Conservation (phyloP, 2,888 invertebrate species). For the Hyles lineata region DNA sequence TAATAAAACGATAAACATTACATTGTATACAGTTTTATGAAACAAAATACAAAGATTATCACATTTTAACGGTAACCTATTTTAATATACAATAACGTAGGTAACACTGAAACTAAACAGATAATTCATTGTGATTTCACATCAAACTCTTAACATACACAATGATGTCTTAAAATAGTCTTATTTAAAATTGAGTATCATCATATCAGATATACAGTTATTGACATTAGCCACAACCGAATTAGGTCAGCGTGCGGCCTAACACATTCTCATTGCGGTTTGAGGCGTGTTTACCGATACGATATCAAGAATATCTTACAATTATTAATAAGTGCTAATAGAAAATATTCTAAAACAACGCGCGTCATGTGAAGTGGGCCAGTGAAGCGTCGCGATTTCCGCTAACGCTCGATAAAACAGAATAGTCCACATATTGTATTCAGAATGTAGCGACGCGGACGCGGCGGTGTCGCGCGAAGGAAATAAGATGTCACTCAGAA, state of each 20-base stretch:
- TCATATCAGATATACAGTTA: too few species aligned
- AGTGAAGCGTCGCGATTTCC: slow-evolving; percentile 54
- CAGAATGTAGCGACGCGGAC: slow-evolving; percentile 39
- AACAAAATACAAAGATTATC: too few species aligned
- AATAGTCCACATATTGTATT: slow-evolving; percentile 39
- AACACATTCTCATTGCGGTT: neutral
- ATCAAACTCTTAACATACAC: too few species aligned
- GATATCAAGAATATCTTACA: neutral
- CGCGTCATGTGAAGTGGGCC: slow-evolving; percentile 49
- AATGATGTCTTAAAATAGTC: too few species aligned
- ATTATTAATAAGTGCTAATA: neutral
- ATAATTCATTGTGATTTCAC: too few species aligned
- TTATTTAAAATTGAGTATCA: too few species aligned
- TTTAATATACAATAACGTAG: too few species aligned
- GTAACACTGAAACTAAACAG: too few species aligned
- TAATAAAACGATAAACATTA: neutral
- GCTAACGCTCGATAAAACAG: slow-evolving; percentile 52
- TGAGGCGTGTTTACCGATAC: neutral
- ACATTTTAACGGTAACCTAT: too few species aligned
- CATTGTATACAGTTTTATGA: too few species aligned
- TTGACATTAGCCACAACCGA: too few species aligned
- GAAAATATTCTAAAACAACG: neutral
- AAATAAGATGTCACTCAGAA: slow-evolving; percentile 78
- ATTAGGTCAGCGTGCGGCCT: neutral
- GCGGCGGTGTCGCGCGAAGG: slow-evolving; percentile 57